A percentile compares a stretch with the other conserved stretches of the same genome.
These are phyloP conservation scores for Panagrolaimus sp. DNA, from an alignment of 1,140 invertebrate species.

Conservation along the genomic window DNA sequence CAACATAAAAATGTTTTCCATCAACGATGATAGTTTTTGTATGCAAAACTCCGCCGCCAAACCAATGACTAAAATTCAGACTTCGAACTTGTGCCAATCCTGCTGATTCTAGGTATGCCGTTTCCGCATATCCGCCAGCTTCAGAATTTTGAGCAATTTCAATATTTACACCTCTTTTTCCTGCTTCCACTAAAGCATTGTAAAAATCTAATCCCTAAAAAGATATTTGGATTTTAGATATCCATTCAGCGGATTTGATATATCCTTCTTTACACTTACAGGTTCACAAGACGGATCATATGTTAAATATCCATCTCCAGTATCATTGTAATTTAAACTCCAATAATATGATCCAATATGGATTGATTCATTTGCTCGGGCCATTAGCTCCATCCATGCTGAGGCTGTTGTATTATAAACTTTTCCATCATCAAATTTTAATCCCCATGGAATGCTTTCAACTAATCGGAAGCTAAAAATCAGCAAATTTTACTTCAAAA, in stretches of 20 bases:
- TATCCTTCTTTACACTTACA: background rate
- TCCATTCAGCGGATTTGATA: too few relatives aligned
- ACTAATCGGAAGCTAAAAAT: constrained; percentile 9
- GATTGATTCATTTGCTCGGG: constrained; percentile 21
- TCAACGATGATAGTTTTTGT: constrained; percentile 30
- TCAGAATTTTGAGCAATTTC: constrained; percentile 25
- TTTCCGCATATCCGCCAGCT: constrained; percentile 10
- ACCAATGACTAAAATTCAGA: constrained; percentile 27
- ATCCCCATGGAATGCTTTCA: constrained; percentile 28
- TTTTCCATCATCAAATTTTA: constrained; percentile 21
- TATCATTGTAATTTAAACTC: constrained; percentile 32
- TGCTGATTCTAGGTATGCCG: constrained; percentile 2
- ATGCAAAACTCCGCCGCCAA: constrained; percentile 32
- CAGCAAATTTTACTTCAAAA: background rate
- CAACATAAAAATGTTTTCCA: constrained; percentile 32
- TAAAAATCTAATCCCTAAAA: constrained; percentile 23
- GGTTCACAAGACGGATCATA: constrained; percentile 19
- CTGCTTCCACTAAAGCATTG: constrained; percentile 16
- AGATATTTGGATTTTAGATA: background rate
- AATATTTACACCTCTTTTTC: constrained; percentile 19
- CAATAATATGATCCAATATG: constrained; percentile 31
- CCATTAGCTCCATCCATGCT: constrained; percentile 26
- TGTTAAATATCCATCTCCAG: constrained; percentile 21
- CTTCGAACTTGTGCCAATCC: constrained; percentile 26
- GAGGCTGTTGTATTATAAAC: constrained; percentile 18